Evolutionary conservation across 23 tunicate genomes (phyloP).

Genomic region (Pegea sp.): DNA sequence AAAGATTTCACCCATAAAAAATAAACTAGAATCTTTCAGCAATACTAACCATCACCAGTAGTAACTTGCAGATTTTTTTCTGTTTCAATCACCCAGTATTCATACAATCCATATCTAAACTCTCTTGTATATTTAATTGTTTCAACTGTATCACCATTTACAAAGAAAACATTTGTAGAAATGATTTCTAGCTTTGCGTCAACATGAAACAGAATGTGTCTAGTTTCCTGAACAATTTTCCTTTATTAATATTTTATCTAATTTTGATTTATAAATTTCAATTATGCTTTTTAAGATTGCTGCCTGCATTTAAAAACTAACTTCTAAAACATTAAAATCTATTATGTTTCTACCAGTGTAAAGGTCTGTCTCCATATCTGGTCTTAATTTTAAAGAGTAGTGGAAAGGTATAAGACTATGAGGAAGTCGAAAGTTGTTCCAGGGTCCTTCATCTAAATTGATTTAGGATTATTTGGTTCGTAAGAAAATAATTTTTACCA

Average conservation of each 20-base stretch:
- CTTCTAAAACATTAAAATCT: slow-evolving; percentile 18
- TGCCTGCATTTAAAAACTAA: slow-evolving; percentile 3
- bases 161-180: slow-evolving; percentile 2
- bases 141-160: slow-evolving; percentile 2
- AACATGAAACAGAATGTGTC: slow-evolving; percentile 49
- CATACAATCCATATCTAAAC: slow-evolving; percentile 31
- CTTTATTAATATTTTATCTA: neutral
- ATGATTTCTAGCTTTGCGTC: slow-evolving; percentile 26
- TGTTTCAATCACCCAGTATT: slow-evolving; percentile 47
- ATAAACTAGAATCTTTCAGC: neutral
- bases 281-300: too few relatives aligned
- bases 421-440: slow-evolving; percentile 68
- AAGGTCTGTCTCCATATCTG: slow-evolving; percentile 52
- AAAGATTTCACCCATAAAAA: too few relatives aligned
- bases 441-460: slow-evolving; percentile 46
- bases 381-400: slow-evolving; percentile 41
- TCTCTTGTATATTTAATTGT: slow-evolving; percentile 12
- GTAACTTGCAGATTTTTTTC: neutral
- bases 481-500: too few relatives aligned
- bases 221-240: slow-evolving; percentile 29
- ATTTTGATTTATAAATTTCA: neutral
- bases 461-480: too few relatives aligned
- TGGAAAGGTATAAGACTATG: slow-evolving; percentile 41
- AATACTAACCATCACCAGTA: slow-evolving; percentile 1
- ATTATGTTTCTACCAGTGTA: slow-evolving; percentile 75